Percentiles rank a stretch among this genome's conserved stretches.
Evolutionary conservation across 1,140 invertebrate genomes (phyloP).

Genomic region (Megalonaias nervosa): DNA sequence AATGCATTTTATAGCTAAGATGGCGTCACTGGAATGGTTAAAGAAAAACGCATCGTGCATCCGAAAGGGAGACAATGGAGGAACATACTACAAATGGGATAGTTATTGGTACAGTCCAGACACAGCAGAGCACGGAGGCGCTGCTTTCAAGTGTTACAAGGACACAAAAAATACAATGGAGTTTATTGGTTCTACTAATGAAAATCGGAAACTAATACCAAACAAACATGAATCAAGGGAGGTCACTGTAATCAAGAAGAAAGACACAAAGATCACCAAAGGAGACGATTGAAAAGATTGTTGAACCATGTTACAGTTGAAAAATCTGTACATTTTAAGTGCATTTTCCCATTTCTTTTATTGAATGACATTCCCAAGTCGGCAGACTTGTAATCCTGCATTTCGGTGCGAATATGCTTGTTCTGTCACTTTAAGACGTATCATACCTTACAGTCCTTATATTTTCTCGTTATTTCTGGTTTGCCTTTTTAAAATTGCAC

Average conservation of each 20-base stretch:
- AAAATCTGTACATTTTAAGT: no score
- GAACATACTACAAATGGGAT: conserved; percentile 1
- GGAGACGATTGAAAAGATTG: not conserved
- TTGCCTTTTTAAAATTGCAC: no score
- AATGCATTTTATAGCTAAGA: not conserved
- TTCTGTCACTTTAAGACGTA: no score
- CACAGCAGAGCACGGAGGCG: conserved; percentile 2
- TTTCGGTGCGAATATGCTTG: no score
- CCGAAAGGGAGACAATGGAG: not conserved
- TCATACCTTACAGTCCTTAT: no score
- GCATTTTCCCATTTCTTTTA: no score
- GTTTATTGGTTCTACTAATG: conserved; percentile 10
- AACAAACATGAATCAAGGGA: conserved; percentile 5
- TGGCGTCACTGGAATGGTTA: not conserved
- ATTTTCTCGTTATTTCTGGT: no score
- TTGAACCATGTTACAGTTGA: no score
- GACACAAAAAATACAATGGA: not conserved
- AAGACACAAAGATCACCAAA: not conserved
- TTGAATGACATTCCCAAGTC: no score
- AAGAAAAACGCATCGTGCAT: not conserved
- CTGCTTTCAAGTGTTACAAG: conserved; percentile 11
- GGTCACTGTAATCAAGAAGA: not conserved
- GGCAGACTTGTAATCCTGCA: no score
- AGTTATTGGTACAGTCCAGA: conserved; percentile 19
- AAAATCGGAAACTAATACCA: not conserved